Percentiles rank a stretch among this genome's conserved stretches.
Evolutionary conservation across 2,113 vertebrate species (phyloP).

Genomic region (Catagonus wagneri): DNA sequence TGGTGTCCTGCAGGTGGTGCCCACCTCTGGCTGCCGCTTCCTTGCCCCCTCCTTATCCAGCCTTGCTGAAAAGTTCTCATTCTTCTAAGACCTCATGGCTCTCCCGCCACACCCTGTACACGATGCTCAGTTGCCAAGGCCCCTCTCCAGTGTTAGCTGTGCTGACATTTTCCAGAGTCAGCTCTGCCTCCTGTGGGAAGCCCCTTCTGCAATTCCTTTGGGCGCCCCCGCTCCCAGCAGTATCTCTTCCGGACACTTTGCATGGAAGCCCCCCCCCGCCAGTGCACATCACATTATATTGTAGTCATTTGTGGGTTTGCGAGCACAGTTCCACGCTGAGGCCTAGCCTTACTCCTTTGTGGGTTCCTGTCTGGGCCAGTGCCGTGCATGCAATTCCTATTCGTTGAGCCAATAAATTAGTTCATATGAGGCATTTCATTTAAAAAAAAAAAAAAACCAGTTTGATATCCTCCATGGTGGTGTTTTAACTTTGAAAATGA

Average conservation of each 20-base stretch:
- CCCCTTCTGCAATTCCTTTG: neutral
- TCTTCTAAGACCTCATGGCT: neutral
- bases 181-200: neutral
- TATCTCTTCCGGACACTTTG: neutral
- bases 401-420: neutral
- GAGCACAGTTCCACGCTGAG: accelerated
- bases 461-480: neutral
- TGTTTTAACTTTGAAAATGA: neutral
- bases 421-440: neutral
- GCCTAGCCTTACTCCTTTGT: neutral
- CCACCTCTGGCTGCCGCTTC: accelerated
- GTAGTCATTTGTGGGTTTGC: neutral
- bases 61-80: neutral
- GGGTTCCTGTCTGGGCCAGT: neutral
- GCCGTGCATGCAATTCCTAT: neutral
- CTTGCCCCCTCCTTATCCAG: neutral
- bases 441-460: neutral
- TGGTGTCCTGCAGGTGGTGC: neutral
- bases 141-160: accelerated
- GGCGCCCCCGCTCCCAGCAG: no score
- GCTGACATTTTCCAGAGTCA: no score
- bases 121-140: accelerated
- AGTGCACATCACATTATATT: neutral
- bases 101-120: neutral
- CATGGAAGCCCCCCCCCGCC: neutral